Evolutionary conservation across 2,888 invertebrate species (phyloP).

Genomic region (Nezara viridula): DNA sequence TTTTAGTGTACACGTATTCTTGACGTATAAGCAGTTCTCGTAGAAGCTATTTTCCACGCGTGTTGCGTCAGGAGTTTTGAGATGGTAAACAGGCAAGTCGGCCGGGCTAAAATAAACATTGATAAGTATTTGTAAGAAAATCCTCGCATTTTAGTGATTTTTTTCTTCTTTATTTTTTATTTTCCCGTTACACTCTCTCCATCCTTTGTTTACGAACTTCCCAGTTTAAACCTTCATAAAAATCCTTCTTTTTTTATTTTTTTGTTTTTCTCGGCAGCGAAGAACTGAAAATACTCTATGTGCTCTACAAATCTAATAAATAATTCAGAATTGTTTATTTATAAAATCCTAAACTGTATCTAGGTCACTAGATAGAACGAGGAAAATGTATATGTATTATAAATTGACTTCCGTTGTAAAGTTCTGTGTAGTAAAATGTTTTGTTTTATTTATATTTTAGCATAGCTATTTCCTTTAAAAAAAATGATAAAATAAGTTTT

Average conservation of each 20-base stretch:
- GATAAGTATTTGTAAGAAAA: constrained; percentile 5
- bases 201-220: constrained; percentile 18
- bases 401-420: not conserved
- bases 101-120: not conserved
- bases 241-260: not conserved
- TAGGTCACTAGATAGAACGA: not conserved
- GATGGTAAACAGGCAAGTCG: not conserved
- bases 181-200: not conserved
- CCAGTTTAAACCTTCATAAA: not conserved
- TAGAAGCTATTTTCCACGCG: not conserved
- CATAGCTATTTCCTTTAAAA: not conserved
- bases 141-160: not conserved
- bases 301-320: not conserved
- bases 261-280: not conserved
- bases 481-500: no score
- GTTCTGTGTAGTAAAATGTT: not conserved
- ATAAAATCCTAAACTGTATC: not conserved
- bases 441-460: not conserved
- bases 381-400: not conserved
- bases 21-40: not conserved
- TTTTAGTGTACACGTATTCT: not conserved
- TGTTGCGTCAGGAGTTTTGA: not conserved
- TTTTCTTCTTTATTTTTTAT: not conserved
- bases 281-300: not conserved
- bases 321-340: not conserved